A percentile compares a stretch with the other conserved stretches of the same genome.
Evolutionary conservation across 2,113 vertebrate species (phyloP).

Genomic region (Elgaria multicarinata): DNA sequence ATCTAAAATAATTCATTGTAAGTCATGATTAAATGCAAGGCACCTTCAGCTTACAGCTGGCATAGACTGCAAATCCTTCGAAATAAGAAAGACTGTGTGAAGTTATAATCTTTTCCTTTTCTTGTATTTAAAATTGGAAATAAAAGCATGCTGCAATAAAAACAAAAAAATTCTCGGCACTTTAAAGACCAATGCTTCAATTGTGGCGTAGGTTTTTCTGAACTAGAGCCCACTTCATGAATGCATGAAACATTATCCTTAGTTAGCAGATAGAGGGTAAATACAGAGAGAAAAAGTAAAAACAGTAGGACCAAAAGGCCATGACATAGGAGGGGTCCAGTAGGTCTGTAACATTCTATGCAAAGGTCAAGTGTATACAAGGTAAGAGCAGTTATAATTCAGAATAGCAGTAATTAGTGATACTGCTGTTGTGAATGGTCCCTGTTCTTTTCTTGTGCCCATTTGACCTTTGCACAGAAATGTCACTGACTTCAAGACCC

Average conservation of each 20-base stretch:
- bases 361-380: not conserved
- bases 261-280: not conserved
- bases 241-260: not conserved
- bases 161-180: not conserved
- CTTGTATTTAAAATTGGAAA: not conserved
- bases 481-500: not conserved
- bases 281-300: not conserved
- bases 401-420: too few relatives aligned
- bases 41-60: not conserved
- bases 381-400: not conserved
- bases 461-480: not conserved
- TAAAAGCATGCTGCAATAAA: too few relatives aligned
- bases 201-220: not conserved
- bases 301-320: not conserved
- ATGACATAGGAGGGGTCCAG: not conserved
- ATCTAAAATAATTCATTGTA: constrained; percentile 60
- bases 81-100: not conserved
- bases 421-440: not conserved
- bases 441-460: not conserved
- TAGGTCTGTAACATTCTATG: not conserved
- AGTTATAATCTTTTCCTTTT: not conserved
- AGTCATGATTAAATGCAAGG: not conserved
- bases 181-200: not conserved
- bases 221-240: not conserved
- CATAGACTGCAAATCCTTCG: not conserved